Conservation (phyloP, 2,888 invertebrate species). For the Eremobia ochroleuca region DNA sequence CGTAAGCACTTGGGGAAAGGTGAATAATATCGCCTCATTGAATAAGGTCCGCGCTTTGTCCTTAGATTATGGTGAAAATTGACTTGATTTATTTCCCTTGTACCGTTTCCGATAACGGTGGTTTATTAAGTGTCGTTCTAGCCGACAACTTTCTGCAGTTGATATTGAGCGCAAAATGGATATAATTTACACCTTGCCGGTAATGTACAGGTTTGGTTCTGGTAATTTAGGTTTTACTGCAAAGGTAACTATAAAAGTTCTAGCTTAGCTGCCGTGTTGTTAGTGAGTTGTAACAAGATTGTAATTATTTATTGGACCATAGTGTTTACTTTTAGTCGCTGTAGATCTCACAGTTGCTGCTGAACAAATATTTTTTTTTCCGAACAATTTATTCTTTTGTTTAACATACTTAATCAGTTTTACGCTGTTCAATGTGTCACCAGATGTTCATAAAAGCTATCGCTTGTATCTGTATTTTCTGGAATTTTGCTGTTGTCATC, state of each 20-base stretch:
- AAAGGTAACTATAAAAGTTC: slow-evolving; percentile 8
- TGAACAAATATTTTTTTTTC: slow-evolving; percentile 28
- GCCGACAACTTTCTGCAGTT: slow-evolving; percentile 50
- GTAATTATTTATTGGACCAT: neutral
- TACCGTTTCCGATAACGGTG: slow-evolving; percentile 44
- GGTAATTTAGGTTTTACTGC: slow-evolving; percentile 8
- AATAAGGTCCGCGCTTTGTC: slow-evolving; percentile 67
- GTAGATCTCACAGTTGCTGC: slow-evolving; percentile 9
- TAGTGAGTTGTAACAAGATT: neutral
- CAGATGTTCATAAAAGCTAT: neutral
- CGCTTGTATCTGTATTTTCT: neutral
- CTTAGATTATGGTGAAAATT: slow-evolving; percentile 67
- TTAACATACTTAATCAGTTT: slow-evolving; percentile 5
- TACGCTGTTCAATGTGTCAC: slow-evolving; percentile 1
- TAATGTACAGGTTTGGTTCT: slow-evolving; percentile 5
- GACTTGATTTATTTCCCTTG: slow-evolving; percentile 63
- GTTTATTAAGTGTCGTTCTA: slow-evolving; percentile 59
- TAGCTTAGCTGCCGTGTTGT: neutral
- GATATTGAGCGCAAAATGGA: slow-evolving; percentile 39
- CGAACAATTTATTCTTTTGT: slow-evolving; percentile 15
- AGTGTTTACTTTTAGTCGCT: slow-evolving; percentile 5
- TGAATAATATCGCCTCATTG: slow-evolving; percentile 73
- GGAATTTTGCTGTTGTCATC: neutral
- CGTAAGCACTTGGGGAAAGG: slow-evolving; percentile 73
- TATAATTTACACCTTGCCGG: slow-evolving; percentile 36